Evolutionary conservation across 2,113 vertebrate genomes (phyloP), one percentile per base, ranked within the genome.

Genomic region (Protomyctophum bolini): DNA sequence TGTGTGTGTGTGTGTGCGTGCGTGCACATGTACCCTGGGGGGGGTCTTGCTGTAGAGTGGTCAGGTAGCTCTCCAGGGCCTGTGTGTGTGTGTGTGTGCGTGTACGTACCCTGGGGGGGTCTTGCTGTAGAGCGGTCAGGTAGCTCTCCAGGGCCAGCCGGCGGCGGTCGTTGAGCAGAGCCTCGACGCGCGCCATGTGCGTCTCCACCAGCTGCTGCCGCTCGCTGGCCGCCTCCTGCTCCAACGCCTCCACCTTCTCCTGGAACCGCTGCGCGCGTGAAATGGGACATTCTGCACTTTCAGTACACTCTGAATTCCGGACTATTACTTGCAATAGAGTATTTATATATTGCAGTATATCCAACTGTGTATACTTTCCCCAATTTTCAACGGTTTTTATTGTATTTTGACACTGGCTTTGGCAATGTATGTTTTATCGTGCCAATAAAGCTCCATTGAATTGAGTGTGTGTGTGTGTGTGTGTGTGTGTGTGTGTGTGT

Each of bases 141-240:
- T 98, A 99, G 89, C 96, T 98, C 91, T 99, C 97, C 76, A 99
- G 90, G 2, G 98, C 97, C 77, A 97, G 93, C 72, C 97, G 95
- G 0, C 98, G 95, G 21, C 96, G 95, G 89, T 99, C 96, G 0
- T 99, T 99, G 57, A 99, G 94, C 90, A 98, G 95, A 45, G 98
- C 96, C 81, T 99, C 97, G 70, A 99, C 98, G 3, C 98, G 90
- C 21, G 97, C 97, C 98, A 98, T 98, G 84, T 99, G 98, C 0
- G 97, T 98, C 91, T 99, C 98, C 66, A 99, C 98, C 80, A 99
- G 85, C 89, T 99, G 97, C 77, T 99, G 97, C 0, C 97, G 92
- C 88, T 99, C 97, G 0, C 96, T 97, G 33, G 97, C 96, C 0
- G 96, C 97, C 89, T 99, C 96, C 90, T 98, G 97, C 85, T 99